A percentile compares a stretch with the other conserved stretches of the same genome.
phyloP scores from a whole-genome alignment of 2,113 vertebrate species.

The Mastomys coucha region DNA sequence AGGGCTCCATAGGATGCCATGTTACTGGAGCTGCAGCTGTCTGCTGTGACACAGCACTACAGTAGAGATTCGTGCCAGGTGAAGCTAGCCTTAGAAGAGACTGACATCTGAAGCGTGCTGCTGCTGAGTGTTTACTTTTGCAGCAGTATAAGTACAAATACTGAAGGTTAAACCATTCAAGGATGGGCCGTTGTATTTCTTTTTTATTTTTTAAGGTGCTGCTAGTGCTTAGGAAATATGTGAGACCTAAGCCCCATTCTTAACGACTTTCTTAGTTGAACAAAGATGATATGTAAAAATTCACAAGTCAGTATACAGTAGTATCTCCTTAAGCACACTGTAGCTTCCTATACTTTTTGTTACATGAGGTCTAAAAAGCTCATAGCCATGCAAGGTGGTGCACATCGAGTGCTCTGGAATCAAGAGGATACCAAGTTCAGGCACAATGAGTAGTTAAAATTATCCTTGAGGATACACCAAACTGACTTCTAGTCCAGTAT shows the following conservation, averaged over 20 bases:
- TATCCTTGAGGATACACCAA: not conserved
- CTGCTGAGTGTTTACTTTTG: not conserved
- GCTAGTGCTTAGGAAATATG: not conserved
- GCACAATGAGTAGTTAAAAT: not conserved
- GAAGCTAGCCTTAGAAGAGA: not conserved
- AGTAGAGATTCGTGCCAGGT: not conserved
- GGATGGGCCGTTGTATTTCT: not conserved
- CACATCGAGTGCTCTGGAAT: not conserved
- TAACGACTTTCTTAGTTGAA: conserved; percentile 8
- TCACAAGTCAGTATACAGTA: not conserved
- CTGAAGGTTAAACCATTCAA: not conserved
- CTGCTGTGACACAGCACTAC: not conserved
- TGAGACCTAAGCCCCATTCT: not conserved
- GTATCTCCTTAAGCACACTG: no score
- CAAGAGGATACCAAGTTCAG: not conserved
- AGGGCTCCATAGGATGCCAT: not conserved
- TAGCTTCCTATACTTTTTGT: not conserved
- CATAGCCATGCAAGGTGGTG: no score
- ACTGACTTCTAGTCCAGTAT: not conserved
- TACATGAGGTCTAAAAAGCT: not conserved
- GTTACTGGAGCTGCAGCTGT: not conserved
- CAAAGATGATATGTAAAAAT: not conserved
- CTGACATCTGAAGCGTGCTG: not conserved
- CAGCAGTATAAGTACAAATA: not conserved
- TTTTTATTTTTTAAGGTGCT: not conserved